Base-by-base conservation (phyloP, 2,888 invertebrate species). In the Panzeria rudis region DNA sequence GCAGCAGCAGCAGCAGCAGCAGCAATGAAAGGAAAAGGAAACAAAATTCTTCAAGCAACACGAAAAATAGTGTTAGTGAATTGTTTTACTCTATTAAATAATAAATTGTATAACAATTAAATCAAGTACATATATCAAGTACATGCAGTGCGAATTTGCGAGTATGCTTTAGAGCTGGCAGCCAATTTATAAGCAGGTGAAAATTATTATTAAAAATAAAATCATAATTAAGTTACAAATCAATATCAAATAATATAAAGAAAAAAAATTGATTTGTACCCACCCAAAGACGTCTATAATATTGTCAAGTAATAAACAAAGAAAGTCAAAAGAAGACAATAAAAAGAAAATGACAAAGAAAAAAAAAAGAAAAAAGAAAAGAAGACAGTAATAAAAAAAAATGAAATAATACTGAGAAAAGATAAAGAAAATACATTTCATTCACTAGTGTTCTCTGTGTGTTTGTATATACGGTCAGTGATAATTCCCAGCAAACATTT, bases 251-350 rank as follows among this genome's bases (percentile, higher is more conserved):
- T 41, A 23, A 35, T 29, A 4, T 13, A 41, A 56, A 71, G 35
- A 3, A 73, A 62, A 35, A 13, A 64, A 71, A 79, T 80, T 76
- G 76, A 83, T 79, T 79, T 83, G 83, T 83, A 79, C 79, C 83
- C 78, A 83, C 83, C 83, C 83, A 83, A 79, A 83, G 20, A 4
- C 8, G 83, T 79, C 35, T 41, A 50, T 17, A 64, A 69, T 23
- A 64, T 38, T 71, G 38, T 64, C 25, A 13, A 59, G 52, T 54
- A 62, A 72, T 35, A 64, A 79, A 72, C 38, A 64, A 79, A 76
- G 41, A 29, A 64, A 41, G 20, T 2, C 5, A 32, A 64, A 66
- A 50, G 25, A 52, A 41, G 23, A 73, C 77, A 71, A 54, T 62
- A 41, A 35, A 79, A 83, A 25, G 56, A 72, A 76, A 41, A 64